Conservation (phyloP, 2,113 vertebrate genomes). For the Nothobranchius kuhntae region DNA sequence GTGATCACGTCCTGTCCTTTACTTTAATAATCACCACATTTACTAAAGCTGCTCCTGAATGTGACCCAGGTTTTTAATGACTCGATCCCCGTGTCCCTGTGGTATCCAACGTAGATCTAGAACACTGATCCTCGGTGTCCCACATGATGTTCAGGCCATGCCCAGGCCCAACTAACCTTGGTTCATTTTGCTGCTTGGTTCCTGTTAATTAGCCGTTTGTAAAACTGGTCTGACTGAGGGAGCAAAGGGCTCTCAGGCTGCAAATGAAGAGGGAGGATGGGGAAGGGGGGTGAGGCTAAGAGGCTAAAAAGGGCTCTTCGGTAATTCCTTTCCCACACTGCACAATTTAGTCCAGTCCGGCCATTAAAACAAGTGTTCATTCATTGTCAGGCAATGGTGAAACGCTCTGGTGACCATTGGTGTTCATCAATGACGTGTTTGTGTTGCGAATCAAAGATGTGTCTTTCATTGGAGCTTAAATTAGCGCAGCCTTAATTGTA, state of each 20-base stretch:
- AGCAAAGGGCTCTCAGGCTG: slow-evolving; percentile 7
- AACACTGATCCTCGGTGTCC: slow-evolving; percentile 59
- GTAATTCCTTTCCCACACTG: slow-evolving; percentile 65
- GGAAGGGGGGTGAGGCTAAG: background rate
- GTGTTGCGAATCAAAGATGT: slow-evolving; percentile 36
- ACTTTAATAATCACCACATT: background rate
- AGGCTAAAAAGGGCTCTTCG: slow-evolving; percentile 13
- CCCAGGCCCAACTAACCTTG: slow-evolving; percentile 34
- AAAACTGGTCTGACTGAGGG: slow-evolving; percentile 36
- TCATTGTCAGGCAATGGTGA: slow-evolving; percentile 36
- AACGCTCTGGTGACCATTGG: slow-evolving; percentile 40
- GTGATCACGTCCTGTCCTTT: too few relatives aligned
- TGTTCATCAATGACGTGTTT: slow-evolving; percentile 46
- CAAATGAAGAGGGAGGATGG: background rate
- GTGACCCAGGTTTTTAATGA: slow-evolving; percentile 36
- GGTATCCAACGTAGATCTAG: slow-evolving; percentile 19
- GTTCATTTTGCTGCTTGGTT: slow-evolving; percentile 57
- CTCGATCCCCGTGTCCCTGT: slow-evolving; percentile 11
- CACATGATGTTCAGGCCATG: slow-evolving; percentile 44
- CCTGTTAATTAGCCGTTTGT: slow-evolving; percentile 70
- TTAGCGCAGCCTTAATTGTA: slow-evolving; percentile 54
- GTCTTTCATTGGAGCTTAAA: slow-evolving; percentile 32
- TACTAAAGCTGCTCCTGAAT: slow-evolving; percentile 18
- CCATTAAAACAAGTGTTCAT: slow-evolving; percentile 48
- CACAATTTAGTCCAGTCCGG: slow-evolving; percentile 20